A percentile compares a stretch with the other conserved stretches of the same genome.
Conservation (phyloP, 2,888 invertebrate genomes). For the Aleiodes testaceus region DNA sequence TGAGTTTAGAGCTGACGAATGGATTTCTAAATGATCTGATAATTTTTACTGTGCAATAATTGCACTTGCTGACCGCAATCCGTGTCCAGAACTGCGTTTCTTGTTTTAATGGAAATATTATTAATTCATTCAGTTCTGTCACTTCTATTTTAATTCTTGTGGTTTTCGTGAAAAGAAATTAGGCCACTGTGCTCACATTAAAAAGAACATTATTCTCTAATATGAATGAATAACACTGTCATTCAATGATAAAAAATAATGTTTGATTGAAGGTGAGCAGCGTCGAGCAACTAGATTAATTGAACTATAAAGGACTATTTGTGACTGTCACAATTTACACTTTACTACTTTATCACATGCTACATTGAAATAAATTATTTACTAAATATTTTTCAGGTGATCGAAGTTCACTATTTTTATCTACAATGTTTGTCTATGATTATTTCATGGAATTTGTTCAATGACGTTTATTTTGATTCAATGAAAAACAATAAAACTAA, state of each 20-base stretch:
- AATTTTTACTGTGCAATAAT: too few relatives aligned
- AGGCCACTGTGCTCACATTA: too few relatives aligned
- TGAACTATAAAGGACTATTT: constrained; percentile 48
- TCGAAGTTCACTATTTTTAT: constrained; percentile 1
- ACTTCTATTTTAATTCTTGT: too few relatives aligned
- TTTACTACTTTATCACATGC: constrained; percentile 6
- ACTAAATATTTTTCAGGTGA: not conserved
- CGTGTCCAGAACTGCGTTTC: too few relatives aligned
- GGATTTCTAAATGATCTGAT: too few relatives aligned
- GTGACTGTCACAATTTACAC: constrained; percentile 14
- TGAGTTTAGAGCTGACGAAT: too few relatives aligned
- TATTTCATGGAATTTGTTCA: not conserved
- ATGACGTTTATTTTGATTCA: not conserved
- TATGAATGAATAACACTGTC: constrained; percentile 16
- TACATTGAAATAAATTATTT: constrained; percentile 5
- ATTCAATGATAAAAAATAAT: constrained; percentile 31
- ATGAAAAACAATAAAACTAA: not conserved
- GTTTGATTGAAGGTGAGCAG: constrained; percentile 33
- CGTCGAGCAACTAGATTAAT: constrained; percentile 46
- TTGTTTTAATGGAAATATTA: too few relatives aligned
- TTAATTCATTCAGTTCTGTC: too few relatives aligned
- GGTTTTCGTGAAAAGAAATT: too few relatives aligned
- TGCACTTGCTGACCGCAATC: too few relatives aligned
- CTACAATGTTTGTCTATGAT: not conserved
- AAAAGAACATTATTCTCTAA: too few relatives aligned